These are phyloP conservation scores for Dicerorhinus sumatrensis DNA, from an alignment of 2,113 vertebrate genomes.

Conservation along the genomic window DNA sequence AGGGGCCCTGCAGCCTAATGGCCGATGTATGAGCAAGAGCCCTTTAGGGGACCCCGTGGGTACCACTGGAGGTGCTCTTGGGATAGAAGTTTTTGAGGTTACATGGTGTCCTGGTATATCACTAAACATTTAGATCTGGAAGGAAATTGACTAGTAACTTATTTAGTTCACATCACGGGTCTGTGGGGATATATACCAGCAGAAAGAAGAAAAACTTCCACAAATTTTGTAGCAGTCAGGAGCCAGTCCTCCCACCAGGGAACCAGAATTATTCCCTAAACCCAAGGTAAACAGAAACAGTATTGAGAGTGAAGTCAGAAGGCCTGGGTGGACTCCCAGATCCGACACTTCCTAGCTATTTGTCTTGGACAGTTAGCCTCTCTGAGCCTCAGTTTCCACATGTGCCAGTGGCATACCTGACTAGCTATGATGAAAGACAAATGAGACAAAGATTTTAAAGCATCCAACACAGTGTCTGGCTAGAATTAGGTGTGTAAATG, in stretches of 20 bases:
- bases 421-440: neutral
- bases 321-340: neutral
- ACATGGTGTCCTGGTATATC: neutral
- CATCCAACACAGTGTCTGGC: neutral
- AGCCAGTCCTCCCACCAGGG: neutral
- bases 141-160: neutral
- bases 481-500: neutral
- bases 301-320: neutral
- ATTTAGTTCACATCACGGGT: neutral
- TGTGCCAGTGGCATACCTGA: neutral
- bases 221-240: neutral
- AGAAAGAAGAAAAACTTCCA: neutral
- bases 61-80: neutral
- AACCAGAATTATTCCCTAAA: neutral
- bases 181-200: neutral
- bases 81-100: neutral
- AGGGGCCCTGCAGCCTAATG: too few species aligned
- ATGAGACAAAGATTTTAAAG: neutral
- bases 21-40: neutral
- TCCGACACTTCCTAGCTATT: neutral
- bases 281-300: neutral
- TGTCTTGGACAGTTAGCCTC: neutral
- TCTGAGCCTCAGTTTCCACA: neutral
- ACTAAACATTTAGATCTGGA: neutral
- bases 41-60: neutral